Percentiles rank a stretch among this genome's conserved stretches.
phyloP scores from a whole-genome alignment of 2,888 invertebrate species.

The Alsophila aescularia region DNA sequence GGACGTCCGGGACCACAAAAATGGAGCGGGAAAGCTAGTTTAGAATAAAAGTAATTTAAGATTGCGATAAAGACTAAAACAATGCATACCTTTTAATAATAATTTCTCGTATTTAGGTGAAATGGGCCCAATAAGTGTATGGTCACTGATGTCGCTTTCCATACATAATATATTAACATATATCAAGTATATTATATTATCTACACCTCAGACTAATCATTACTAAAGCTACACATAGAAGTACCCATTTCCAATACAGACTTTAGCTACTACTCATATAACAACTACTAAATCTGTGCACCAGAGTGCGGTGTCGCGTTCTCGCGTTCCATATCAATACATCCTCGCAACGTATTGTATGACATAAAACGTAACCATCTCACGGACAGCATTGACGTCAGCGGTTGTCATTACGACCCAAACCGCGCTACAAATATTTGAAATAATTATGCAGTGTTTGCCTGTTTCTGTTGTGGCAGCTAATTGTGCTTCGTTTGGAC shows the following conservation, averaged over 20 bases:
- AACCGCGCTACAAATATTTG: slow-evolving; percentile 37
- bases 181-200: no score
- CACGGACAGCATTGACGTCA: slow-evolving; percentile 57
- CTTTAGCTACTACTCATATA: neutral
- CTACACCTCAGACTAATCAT: no score
- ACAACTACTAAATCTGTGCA: neutral
- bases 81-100: neutral
- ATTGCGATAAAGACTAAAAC: neutral
- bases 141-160: neutral
- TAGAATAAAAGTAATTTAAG: no score
- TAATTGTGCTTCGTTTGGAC: slow-evolving; percentile 6
- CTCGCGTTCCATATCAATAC: slow-evolving; percentile 29
- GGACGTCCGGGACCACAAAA: no score
- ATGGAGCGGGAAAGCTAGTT: no score
- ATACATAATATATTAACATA: no score
- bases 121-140: neutral
- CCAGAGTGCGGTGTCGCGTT: slow-evolving; percentile 10
- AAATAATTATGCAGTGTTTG: slow-evolving; percentile 28
- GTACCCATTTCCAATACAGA: no score
- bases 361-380: slow-evolving; percentile 43
- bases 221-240: no score
- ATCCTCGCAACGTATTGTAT: slow-evolving; percentile 25
- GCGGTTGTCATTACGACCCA: slow-evolving; percentile 38
- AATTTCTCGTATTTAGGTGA: neutral
- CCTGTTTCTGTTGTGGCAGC: slow-evolving; percentile 6